Base-by-base conservation (phyloP, 2,888 invertebrate genomes). In the Ennomos erosarius region DNA sequence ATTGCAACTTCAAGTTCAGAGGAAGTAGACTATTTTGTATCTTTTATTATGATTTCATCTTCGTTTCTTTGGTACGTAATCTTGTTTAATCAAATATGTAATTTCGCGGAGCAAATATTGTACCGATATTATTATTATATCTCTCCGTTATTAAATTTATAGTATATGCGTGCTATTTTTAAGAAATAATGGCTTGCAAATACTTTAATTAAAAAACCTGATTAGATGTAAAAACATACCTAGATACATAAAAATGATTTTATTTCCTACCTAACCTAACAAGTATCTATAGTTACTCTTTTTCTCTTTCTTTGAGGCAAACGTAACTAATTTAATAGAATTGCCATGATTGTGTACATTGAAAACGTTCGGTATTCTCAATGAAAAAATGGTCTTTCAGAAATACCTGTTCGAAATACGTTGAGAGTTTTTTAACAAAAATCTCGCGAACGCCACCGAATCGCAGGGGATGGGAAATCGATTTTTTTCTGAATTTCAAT, bases 401-500 rank as follows among this genome's bases (percentile, higher is more conserved):
- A 6, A 26, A 46, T 53, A 45, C 13, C n/a, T 52, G 39, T 42
- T 26, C 37, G 36, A 46, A 35, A 45, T 10, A 52, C 38, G 42
- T 50, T 13, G 10, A 3, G 35, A 50, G 45, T 9, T 53, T 58
- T 52, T 37, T n/a, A 34, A 45, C 8, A 34, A 34, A 46, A 48
- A 49, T 58, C 12, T 11, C 47, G 40, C 2, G 10, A 39, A 51
- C 38, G 36, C 13, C 58, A 54, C 40, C 54, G 45, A 36, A 49
- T 38, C 44, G 53, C 49, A 53, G 49, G 49, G 48, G 45, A 59
- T 53, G 36, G 53, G 53, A 58, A 53, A 53, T 53, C 44, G 53
- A 47, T 52, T 57, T 58, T 57, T 53, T 48, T 39, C 34, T 11
- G 36, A 45, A 49, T 49, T 38, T 33, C 37, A 34, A 38, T 46